Percentiles rank a stretch among this genome's conserved stretches.
phyloP scores from a whole-genome alignment of 1,140 invertebrate genomes.

The Aphis craccivora region DNA sequence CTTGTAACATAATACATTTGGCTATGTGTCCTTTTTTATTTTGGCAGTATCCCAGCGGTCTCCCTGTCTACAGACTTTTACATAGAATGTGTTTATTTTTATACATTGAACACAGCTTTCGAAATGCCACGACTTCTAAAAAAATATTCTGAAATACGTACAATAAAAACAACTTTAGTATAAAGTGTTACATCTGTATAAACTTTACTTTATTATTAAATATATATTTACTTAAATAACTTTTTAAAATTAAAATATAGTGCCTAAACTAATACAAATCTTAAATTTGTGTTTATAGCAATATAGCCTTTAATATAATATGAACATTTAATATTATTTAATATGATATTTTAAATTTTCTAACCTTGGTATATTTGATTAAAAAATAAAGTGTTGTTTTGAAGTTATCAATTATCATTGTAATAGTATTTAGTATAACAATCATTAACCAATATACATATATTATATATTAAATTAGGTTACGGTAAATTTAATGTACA shows the following conservation, averaged over 20 bases:
- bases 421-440: not conserved
- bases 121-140: conserved; percentile 33
- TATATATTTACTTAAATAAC: not conserved
- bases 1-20: conserved; percentile 55
- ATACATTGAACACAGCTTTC: conserved; percentile 34
- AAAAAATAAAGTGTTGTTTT: not conserved
- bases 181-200: not conserved
- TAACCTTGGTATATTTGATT: not conserved
- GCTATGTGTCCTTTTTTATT: conserved; percentile 23
- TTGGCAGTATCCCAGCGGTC: conserved; percentile 24
- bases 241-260: not conserved
- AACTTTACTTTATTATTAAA: conserved; percentile 10
- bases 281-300: not conserved
- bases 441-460: not conserved
- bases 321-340: not conserved
- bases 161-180: not conserved
- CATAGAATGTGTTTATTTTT: conserved; percentile 48
- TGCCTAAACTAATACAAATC: not conserved
- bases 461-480: not conserved
- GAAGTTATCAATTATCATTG: not conserved
- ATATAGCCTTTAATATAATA: not conserved
- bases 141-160: not conserved
- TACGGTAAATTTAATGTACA: too few relatives aligned
- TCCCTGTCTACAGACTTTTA: conserved; percentile 18
- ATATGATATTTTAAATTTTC: not conserved